Conservation (phyloP, 2,113 vertebrate genomes). For the Archocentrus centrarchus region DNA sequence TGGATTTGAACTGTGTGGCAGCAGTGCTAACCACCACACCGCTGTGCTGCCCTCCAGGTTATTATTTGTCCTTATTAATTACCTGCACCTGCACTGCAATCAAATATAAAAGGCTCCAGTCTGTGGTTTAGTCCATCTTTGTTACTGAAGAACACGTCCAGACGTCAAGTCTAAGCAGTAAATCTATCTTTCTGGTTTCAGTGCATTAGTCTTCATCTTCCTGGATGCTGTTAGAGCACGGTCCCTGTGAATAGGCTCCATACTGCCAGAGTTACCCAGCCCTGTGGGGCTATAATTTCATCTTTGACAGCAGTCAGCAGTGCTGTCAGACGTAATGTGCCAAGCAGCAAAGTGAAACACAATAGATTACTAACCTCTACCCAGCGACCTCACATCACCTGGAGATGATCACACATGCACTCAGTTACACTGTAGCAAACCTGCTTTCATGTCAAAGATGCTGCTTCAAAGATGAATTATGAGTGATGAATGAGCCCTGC, state of each 20-base stretch:
- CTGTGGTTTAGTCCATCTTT: background rate
- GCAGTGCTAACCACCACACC: too few relatives aligned
- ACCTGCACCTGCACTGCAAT: background rate
- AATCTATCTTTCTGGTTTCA: background rate
- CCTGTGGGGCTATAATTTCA: constrained; percentile 22
- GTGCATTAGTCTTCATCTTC: background rate
- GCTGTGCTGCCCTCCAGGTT: background rate
- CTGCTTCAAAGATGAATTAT: background rate
- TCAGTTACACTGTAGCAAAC: background rate
- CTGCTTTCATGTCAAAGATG: background rate
- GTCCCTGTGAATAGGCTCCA: background rate
- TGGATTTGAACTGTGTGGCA: too few relatives aligned
- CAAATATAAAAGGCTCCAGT: background rate
- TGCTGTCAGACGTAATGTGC: constrained; percentile 35
- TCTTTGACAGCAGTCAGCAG: background rate
- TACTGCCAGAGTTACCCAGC: background rate
- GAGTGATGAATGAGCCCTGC: background rate
- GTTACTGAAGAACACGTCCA: background rate
- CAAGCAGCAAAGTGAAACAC: constrained; percentile 29
- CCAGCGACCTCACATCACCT: background rate
- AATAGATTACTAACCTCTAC: constrained; percentile 21
- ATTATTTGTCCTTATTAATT: background rate
- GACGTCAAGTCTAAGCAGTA: background rate
- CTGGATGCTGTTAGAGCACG: background rate
- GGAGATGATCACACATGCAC: background rate